Evolutionary conservation across 2,888 invertebrate species (phyloP), one percentile per base, ranked within the genome.

Genomic region (Leucozona laternaria): DNA sequence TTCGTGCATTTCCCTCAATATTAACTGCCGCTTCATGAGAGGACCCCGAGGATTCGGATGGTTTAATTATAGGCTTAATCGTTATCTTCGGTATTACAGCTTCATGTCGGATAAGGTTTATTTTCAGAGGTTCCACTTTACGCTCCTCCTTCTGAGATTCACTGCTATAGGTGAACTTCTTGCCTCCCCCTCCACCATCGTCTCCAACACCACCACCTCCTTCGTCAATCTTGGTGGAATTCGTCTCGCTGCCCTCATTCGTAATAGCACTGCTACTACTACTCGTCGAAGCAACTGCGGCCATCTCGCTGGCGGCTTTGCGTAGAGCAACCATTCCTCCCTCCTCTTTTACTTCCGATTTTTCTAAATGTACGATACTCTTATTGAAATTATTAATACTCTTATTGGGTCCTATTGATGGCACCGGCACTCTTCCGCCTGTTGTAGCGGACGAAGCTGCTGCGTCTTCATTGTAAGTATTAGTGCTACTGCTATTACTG

Each of bases 111-210:
- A 89, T 91, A 60, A 93, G 88, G 83, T 93, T 93, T 7, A 93
- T 93, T 88, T 92, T 92, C 48, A 93, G 88, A n/a, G 93, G 93
- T 81, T 93, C 93, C 7, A 93, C 93, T 88, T 92, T 92, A 50
- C 92, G 90, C 50, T 84, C 88, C 7, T 91, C 79, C 88, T 81
- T 88, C 88, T 90, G 86, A 90, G 90, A 86, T 88, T 88, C 88
- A 64, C 77, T 81, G 57, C 73, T 84, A 81, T 83, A 86, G 7
- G 77, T 78, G 37, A 83, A 70, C 25, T 78, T 88, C 57, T 85
- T 82, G 2, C 66, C 45, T 31, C 68, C 72, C 17, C 88, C 88
- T 43, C 75, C 66, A n/a, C 80, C 62, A 81, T 79, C 88, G 68
- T 70, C 60, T 55, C 88, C 64, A 15, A 37, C 43, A 45, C 86